phyloP scores from a whole-genome alignment of 2,888 invertebrate genomes.

The Philopedon plagiatum region DNA sequence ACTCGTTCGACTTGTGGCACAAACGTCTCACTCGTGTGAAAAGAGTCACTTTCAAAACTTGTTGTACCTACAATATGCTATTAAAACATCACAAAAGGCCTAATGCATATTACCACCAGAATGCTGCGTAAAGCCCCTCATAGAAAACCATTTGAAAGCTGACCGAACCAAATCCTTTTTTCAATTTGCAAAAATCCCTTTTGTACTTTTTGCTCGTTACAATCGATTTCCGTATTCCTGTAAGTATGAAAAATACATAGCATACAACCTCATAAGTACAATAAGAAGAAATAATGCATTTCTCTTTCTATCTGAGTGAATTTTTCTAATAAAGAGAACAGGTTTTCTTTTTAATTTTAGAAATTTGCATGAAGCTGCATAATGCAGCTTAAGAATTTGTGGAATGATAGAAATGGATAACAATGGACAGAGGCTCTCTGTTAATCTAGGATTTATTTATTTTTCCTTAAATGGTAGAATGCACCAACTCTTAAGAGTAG shows the following conservation, averaged over 20 bases:
- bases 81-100: conserved; percentile 1
- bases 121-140: neutral
- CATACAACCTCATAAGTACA: neutral
- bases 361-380: conserved; percentile 15
- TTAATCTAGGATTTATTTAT: neutral
- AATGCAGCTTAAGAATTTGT: neutral
- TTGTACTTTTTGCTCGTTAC: conserved; percentile 6
- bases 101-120: conserved; percentile 1
- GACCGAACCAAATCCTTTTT: conserved; percentile 8
- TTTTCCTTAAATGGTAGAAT: neutral
- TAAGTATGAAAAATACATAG: conserved; percentile 16
- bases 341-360: conserved; percentile 17
- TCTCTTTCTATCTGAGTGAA: conserved; percentile 22
- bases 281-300: conserved; percentile 11
- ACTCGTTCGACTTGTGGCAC: too few relatives aligned
- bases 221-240: neutral
- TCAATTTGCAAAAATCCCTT: conserved; percentile 21
- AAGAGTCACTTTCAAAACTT: too few relatives aligned
- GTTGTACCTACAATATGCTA: too few relatives aligned
- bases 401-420: neutral
- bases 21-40: too few relatives aligned
- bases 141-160: neutral
- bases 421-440: neutral
- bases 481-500: too few relatives aligned
- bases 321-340: conserved; percentile 13